These are phyloP conservation scores for Pristionchus mayeri DNA, from an alignment of 2,888 invertebrate genomes.

Conservation along the genomic window DNA sequence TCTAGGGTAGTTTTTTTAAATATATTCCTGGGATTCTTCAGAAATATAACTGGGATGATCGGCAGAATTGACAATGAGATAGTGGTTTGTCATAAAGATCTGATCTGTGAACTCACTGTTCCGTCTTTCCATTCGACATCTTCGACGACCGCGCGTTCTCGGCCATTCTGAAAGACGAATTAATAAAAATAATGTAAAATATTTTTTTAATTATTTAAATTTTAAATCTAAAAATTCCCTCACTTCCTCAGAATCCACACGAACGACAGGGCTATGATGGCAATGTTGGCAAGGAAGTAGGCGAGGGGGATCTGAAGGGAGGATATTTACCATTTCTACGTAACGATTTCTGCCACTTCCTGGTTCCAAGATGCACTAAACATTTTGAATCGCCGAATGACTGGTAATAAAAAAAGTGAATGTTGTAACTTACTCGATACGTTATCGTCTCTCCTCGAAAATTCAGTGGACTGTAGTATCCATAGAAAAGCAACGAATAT, in stretches of 20 bases:
- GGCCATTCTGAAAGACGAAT: slow-evolving; percentile 87
- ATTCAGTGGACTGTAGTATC: slow-evolving; percentile 84
- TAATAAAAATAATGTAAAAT: neutral
- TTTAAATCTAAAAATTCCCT: slow-evolving; percentile 66
- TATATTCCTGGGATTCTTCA: no score
- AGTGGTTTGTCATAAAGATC: no score
- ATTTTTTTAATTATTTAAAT: neutral
- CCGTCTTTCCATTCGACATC: slow-evolving; percentile 90
- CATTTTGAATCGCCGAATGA: neutral
- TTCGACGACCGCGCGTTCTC: slow-evolving; percentile 94
- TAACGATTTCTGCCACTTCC: no score
- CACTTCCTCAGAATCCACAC: slow-evolving; percentile 93
- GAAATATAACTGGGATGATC: no score
- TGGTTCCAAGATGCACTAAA: no score
- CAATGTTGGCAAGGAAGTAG: slow-evolving; percentile 91
- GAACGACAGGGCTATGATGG: slow-evolving; percentile 93
- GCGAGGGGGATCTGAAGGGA: slow-evolving; percentile 84
- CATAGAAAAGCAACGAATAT: slow-evolving; percentile 95
- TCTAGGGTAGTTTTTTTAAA: no score
- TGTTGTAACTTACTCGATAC: slow-evolving; percentile 31
- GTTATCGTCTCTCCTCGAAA: slow-evolving; percentile 27
- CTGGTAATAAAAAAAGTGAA: neutral
- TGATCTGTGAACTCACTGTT: slow-evolving; percentile 81
- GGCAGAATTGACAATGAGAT: no score
- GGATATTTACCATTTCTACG: no score